Evolutionary conservation across 2,797 vertebrate species (phyloP).

Genomic region (Carduelis carduelis): DNA sequence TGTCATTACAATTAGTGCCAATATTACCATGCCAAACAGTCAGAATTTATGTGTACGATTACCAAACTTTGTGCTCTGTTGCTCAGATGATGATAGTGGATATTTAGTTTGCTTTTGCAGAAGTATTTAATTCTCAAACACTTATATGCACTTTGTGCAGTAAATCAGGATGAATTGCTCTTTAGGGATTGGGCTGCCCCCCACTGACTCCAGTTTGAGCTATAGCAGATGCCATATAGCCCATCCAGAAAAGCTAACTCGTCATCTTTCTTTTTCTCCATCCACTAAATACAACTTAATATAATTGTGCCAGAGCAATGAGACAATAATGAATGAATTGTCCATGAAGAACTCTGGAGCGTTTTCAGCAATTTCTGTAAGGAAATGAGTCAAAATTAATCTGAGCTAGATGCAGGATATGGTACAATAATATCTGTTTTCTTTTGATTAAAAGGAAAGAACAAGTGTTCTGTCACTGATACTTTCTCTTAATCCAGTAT

Average conservation of each 20-base stretch:
- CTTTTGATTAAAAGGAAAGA: background rate
- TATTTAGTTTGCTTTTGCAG: background rate
- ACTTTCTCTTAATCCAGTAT: background rate
- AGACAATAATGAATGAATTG: conserved; percentile 9
- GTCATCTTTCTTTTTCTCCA: background rate
- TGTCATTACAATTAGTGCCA: background rate
- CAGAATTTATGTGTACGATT: background rate
- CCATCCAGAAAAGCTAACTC: background rate
- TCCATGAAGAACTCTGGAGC: background rate
- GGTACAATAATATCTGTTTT: background rate
- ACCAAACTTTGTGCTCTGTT: background rate
- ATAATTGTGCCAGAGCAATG: background rate
- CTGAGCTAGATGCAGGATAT: background rate
- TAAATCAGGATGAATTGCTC: background rate
- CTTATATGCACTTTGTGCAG: background rate
- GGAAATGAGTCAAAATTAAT: conserved; percentile 40
- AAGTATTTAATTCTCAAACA: background rate
- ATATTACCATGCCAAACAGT: background rate
- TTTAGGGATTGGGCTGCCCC: conserved; percentile 1
- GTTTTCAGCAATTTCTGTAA: conserved; percentile 27
- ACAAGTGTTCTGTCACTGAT: background rate
- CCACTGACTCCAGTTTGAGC: background rate
- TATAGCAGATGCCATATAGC: conserved; percentile 14
- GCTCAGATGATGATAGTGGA: background rate
- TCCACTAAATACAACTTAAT: background rate